Conservation (phyloP, 2,888 invertebrate species). For the Stenichneumon culpator region DNA sequence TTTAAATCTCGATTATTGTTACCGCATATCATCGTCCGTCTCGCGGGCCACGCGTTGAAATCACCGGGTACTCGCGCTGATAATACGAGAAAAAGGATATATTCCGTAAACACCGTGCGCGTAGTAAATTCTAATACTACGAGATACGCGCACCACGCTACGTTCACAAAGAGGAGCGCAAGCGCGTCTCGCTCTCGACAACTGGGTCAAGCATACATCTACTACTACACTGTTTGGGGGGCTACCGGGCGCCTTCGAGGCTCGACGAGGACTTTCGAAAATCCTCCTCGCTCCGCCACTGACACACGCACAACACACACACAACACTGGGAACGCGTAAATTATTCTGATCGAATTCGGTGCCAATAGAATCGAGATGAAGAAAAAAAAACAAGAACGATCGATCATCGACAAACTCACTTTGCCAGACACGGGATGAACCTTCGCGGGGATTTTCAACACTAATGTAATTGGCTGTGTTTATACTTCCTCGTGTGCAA, state of each 20-base stretch:
- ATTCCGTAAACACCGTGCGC: background rate
- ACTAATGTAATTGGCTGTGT: conserved; percentile 24
- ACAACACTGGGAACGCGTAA: background rate
- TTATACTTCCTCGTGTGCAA: background rate
- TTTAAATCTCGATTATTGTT: conserved; percentile 1
- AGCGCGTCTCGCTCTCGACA: conserved; percentile 10
- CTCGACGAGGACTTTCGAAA: conserved; percentile 56
- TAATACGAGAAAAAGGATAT: background rate
- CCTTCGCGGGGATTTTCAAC: background rate
- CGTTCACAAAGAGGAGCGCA: conserved; percentile 25
- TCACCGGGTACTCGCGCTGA: conserved; percentile 34
- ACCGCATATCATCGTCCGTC: conserved; percentile 33
- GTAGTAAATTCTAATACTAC: conserved; percentile 10
- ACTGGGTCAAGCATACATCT: conserved; percentile 30
- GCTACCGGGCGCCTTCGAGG: conserved; percentile 44
- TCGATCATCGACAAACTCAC: conserved; percentile 34
- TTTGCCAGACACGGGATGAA: conserved; percentile 1
- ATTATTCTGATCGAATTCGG: conserved; percentile 11
- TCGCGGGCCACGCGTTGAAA: conserved; percentile 52
- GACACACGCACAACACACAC: background rate
- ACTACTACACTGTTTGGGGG: conserved; percentile 44
- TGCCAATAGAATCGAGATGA: background rate
- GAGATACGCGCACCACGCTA: conserved; percentile 26
- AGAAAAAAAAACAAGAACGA: background rate
- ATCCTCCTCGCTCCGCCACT: conserved; percentile 29